phyloP scores from a whole-genome alignment of 1,140 invertebrate species.

The Subanguina moxae region DNA sequence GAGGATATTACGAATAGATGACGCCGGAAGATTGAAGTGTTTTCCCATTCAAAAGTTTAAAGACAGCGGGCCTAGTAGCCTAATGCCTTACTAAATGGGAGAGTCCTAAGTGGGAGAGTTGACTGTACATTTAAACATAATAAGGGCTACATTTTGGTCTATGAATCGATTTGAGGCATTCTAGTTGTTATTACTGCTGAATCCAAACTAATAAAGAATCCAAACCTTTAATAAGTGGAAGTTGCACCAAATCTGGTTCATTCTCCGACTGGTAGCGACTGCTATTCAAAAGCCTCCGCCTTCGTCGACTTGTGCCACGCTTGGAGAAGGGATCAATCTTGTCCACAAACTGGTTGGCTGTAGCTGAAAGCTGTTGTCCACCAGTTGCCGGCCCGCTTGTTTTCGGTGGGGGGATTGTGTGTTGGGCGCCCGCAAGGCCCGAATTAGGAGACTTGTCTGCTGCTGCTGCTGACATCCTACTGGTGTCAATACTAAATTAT shows the following conservation, averaged over 20 bases:
- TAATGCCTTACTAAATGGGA: no score
- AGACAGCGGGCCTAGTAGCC: no score
- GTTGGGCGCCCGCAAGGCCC: constrained; percentile 22
- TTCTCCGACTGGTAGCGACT: constrained; percentile 58
- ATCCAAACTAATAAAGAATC: no score
- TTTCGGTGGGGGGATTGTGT: constrained; percentile 48
- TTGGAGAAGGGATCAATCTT: constrained; percentile 58
- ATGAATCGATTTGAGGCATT: no score
- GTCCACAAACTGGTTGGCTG: constrained; percentile 58
- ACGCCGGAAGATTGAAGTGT: no score
- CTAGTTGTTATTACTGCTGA: no score
- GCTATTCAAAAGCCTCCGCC: constrained; percentile 50
- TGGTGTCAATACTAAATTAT: background rate
- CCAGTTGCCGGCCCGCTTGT: constrained; percentile 54
- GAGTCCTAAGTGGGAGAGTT: no score
- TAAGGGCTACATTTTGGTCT: no score
- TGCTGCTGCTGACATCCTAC: background rate
- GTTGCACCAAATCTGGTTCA: constrained; percentile 53
- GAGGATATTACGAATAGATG: no score
- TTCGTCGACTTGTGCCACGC: constrained; percentile 50
- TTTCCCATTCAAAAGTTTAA: no score
- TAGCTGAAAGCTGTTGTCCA: constrained; percentile 56
- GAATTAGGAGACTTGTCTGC: constrained; percentile 5
- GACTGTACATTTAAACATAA: no score
- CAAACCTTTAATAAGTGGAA: constrained; percentile 57